Conservation (phyloP, 2,797 vertebrate species). For the Rachycentron canadum region DNA sequence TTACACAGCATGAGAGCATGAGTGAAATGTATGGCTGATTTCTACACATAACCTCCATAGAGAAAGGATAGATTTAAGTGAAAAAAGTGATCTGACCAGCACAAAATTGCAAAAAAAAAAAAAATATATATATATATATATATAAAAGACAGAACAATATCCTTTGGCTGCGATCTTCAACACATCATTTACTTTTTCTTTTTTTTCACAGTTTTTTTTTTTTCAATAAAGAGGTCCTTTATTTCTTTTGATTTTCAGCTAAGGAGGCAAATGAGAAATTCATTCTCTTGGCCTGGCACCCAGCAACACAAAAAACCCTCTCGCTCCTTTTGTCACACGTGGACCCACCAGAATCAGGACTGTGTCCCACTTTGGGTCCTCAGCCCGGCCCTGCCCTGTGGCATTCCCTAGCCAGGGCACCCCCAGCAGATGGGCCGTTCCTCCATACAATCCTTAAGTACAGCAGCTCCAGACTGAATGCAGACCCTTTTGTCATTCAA, state of each 20-base stretch:
- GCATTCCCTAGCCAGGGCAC: constrained; percentile 71
- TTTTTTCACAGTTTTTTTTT: constrained; percentile 1
- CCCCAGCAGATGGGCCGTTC: constrained; percentile 80
- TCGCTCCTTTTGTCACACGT: constrained; percentile 56
- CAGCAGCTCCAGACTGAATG: constrained; percentile 77
- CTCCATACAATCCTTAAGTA: constrained; percentile 75
- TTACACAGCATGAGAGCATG: constrained; percentile 39
- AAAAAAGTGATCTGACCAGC: neutral
- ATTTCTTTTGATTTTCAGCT: constrained; percentile 54
- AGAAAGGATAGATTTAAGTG: constrained; percentile 13
- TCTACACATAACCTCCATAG: constrained; percentile 6
- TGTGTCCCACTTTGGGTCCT: constrained; percentile 47
- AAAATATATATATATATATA: neutral
- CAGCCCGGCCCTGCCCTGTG: constrained; percentile 54
- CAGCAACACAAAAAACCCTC: constrained; percentile 39
- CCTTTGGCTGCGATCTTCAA: constrained; percentile 24
- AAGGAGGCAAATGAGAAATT: constrained; percentile 54
- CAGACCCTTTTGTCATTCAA: constrained; percentile 81
- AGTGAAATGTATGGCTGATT: constrained; percentile 8
- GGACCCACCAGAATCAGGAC: constrained; percentile 64
- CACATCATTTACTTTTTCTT: constrained; percentile 43
- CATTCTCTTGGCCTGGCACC: constrained; percentile 50
- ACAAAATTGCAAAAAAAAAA: constrained; percentile 16
- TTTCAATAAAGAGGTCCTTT: constrained; percentile 29
- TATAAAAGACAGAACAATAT: neutral